phyloP scores from a whole-genome alignment of 1,140 invertebrate genomes.

The Pachyrhynchus sulphureomaculatus region DNA sequence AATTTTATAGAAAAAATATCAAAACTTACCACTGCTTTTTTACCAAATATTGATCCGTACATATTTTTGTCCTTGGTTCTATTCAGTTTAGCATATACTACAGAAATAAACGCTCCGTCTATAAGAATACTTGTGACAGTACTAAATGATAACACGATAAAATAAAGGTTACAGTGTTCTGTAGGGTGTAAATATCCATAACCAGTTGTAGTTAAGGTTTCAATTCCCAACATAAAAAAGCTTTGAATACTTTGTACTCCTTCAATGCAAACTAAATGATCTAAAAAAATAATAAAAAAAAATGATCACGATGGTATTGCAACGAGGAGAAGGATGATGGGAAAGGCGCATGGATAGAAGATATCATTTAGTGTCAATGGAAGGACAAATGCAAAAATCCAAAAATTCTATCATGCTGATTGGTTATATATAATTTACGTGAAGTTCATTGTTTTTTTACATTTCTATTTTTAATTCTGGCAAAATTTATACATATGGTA shows the following conservation, averaged over 20 bases:
- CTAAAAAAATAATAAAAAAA: neutral
- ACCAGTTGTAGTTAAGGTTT: constrained; percentile 38
- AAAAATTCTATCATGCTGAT: too few species aligned
- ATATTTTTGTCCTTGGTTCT: constrained; percentile 52
- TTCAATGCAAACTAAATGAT: constrained; percentile 19
- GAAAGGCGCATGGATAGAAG: neutral
- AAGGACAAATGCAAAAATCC: too few species aligned
- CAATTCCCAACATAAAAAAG: constrained; percentile 39
- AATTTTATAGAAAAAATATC: too few species aligned
- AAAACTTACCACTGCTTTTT: constrained; percentile 58
- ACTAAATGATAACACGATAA: constrained; percentile 31
- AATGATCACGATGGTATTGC: neutral
- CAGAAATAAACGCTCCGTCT: constrained; percentile 38
- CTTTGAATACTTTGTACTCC: constrained; percentile 27
- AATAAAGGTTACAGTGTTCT: constrained; percentile 32
- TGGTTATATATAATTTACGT: too few species aligned
- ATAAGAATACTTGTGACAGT: constrained; percentile 35
- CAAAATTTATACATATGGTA: too few species aligned
- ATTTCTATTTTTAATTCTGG: too few species aligned
- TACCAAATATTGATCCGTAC: constrained; percentile 57
- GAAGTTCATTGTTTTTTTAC: too few species aligned
- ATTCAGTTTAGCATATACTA: constrained; percentile 59
- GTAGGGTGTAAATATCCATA: constrained; percentile 38
- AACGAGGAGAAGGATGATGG: neutral
- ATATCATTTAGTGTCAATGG: too few species aligned